Evolutionary conservation across 1,140 invertebrate species (phyloP).

Genomic region (Pseudomyrmex cubaensis): DNA sequence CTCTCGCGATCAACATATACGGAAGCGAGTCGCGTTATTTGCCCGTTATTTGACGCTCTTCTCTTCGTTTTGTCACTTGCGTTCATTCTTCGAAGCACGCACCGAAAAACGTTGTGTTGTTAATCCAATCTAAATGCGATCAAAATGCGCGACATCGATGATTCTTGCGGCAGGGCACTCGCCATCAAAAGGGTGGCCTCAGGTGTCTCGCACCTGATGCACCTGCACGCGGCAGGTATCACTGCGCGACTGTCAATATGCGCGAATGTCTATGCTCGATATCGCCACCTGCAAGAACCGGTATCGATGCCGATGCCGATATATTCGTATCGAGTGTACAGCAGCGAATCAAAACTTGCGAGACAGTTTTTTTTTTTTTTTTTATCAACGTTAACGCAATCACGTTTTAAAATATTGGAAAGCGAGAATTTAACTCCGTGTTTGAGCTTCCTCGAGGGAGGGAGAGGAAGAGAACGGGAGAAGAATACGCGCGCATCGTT

Average conservation of each 20-base stretch:
- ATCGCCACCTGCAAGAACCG: slow-evolving; percentile 42
- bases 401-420: background rate
- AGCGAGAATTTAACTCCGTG: background rate
- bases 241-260: slow-evolving; percentile 40
- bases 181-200: slow-evolving; percentile 25
- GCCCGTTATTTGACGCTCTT: too few species aligned
- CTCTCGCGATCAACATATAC: background rate
- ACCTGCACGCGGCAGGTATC: slow-evolving; percentile 50
- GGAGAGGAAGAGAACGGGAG: background rate
- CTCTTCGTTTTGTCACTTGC: background rate
- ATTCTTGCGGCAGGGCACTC: background rate
- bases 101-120: background rate
- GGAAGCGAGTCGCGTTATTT: background rate
- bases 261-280: slow-evolving; percentile 12
- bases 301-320: too few species aligned
- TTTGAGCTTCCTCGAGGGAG: slow-evolving; percentile 17
- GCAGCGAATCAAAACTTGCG: background rate
- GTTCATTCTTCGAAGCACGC: background rate
- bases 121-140: slow-evolving; percentile 21
- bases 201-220: slow-evolving; percentile 43
- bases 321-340: background rate
- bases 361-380: background rate
- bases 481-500: slow-evolving; percentile 41
- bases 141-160: slow-evolving; percentile 7
- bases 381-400: background rate